Evolutionary conservation across 2,797 vertebrate species (phyloP).

Genomic region (Hephaestus fuliginosus): DNA sequence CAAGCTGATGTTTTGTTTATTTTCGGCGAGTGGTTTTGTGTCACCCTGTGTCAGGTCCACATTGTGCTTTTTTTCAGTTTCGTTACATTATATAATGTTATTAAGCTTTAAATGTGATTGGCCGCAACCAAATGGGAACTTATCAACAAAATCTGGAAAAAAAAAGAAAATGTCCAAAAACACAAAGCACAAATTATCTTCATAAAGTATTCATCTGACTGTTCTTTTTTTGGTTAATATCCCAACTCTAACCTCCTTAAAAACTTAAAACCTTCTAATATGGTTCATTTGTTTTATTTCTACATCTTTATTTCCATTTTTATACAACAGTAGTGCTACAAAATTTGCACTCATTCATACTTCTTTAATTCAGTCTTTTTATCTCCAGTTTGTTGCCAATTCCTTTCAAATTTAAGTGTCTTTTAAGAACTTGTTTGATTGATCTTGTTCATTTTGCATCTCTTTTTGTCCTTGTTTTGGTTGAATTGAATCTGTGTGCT

Average conservation of each 20-base stretch:
- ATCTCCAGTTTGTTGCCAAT: background rate
- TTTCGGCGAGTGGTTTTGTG: background rate
- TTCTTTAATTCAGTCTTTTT: background rate
- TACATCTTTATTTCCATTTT: background rate
- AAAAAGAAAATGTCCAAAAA: background rate
- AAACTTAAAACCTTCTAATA: background rate
- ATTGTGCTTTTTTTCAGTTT: background rate
- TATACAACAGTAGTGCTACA: background rate
- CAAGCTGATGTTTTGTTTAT: slow-evolving; percentile 7
- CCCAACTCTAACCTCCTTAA: background rate
- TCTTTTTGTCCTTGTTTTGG: background rate
- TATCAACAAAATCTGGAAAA: background rate
- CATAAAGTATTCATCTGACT: background rate
- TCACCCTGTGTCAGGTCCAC: background rate
- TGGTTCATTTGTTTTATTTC: background rate
- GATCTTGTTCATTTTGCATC: background rate
- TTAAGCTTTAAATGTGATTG: background rate
- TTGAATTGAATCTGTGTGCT: background rate
- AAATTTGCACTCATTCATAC: background rate
- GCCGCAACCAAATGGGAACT: background rate
- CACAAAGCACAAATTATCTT: background rate
- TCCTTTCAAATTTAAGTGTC: background rate
- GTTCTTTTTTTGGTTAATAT: background rate
- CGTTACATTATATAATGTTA: background rate
- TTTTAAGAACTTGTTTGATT: background rate